Evolutionary conservation across 1,140 invertebrate genomes (phyloP), one percentile per base, ranked within the genome.

Genomic region (Caenorhabditis inopinata): DNA sequence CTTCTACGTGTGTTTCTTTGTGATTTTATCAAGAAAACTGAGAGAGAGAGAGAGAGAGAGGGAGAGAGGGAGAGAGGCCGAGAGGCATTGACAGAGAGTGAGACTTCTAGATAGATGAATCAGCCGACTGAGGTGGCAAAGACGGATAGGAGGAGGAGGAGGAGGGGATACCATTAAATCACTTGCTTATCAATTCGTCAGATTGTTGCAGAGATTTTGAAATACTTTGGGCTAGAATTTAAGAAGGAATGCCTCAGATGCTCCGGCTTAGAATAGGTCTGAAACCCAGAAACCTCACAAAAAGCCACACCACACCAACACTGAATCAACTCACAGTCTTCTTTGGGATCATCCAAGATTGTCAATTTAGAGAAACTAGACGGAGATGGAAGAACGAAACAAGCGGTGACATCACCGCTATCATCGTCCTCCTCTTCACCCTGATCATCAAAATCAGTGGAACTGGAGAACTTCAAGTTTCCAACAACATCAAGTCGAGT

Each of bases 351-450:
- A 42, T 68, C 58, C 58, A 68, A 68, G 14, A 68, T 38, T 4
- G 32, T 68, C 32, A 68, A 68, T 68, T 68, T 68, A 6, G 58
- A 68, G 21, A 68, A 68, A 68, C 58, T 68, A 6, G 58, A 68
- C 12, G 58, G 58, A 16, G 58, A 68, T 9, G 58, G 58, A 21
- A 68, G 58, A 3, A 68, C 58, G 18, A 68, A 68, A 21, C 58
- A 68, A 2, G 58, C 58, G 14, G 58, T 68, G 4, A 68, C 58
- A 21, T 68, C 58, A 38, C 32, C 58, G n/a, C n/a, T n/a, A 2
- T 18, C 27, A 11, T 68, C 32, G 2, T 68, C 58, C n/a, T 68
- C 51, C 0, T 58, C 51, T 32, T 29, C 58, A 4, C 23, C 18
- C n/a, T n/a, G n/a, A 0, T 29, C 51, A 1, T 29, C 51, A 58